phyloP scores from a whole-genome alignment of 2,113 vertebrate species.

The Sarotherodon lohbergeri region DNA sequence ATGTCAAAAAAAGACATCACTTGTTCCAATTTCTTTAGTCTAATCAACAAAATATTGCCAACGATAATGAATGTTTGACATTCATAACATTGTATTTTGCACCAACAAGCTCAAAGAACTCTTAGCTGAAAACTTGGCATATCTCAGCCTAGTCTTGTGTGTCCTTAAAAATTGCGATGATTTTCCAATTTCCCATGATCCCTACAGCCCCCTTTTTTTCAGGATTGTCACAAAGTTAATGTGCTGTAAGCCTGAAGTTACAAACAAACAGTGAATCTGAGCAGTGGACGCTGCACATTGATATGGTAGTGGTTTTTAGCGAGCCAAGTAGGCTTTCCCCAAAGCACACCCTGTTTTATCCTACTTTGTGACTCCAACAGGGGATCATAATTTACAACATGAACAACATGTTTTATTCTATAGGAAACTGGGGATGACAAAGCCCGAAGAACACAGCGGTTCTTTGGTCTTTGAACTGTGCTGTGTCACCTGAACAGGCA shows the following conservation, averaged over 20 bases:
- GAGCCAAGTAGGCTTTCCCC: neutral
- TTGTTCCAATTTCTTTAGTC: neutral
- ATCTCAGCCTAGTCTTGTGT: neutral
- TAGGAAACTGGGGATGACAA: neutral
- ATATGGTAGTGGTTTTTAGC: neutral
- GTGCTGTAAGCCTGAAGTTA: neutral
- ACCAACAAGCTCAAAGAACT: neutral
- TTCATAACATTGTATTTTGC: neutral
- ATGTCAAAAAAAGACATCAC: neutral
- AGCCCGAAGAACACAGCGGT: neutral
- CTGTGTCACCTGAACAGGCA: neutral
- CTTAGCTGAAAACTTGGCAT: neutral
- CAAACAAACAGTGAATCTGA: neutral
- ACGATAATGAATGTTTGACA: neutral
- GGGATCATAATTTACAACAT: neutral
- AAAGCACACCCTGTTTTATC: neutral
- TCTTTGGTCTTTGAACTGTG: neutral
- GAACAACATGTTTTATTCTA: neutral
- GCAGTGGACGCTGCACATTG: neutral
- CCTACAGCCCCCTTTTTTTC: fast-evolving
- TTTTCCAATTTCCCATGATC: neutral
- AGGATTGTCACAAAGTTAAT: neutral
- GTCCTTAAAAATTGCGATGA: neutral
- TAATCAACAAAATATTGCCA: neutral
- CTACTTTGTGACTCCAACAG: neutral